These are phyloP conservation scores for Pomacea maculata DNA, from an alignment of 1,140 invertebrate species.

Conservation along the genomic window DNA sequence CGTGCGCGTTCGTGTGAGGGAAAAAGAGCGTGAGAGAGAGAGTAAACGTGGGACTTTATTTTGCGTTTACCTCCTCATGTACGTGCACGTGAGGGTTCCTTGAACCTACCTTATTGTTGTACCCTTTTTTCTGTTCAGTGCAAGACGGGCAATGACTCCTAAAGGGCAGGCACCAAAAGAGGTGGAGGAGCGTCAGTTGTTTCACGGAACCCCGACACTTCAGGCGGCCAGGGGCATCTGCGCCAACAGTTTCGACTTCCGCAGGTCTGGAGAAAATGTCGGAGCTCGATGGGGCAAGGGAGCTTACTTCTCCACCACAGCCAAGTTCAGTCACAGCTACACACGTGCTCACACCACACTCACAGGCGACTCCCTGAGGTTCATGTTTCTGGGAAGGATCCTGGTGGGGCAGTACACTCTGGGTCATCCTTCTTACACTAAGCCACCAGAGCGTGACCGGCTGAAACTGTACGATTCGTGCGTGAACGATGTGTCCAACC, in stretches of 20 bases:
- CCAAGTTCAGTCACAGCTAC: slow-evolving; percentile 46
- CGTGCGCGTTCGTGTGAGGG: too few species aligned
- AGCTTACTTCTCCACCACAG: slow-evolving; percentile 52
- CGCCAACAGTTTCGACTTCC: slow-evolving; percentile 49
- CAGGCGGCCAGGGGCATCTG: slow-evolving; percentile 42
- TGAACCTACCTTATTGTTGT: too few species aligned
- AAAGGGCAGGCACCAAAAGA: neutral
- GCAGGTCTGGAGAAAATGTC: slow-evolving; percentile 42
- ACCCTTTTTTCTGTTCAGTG: neutral
- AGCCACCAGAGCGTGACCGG: slow-evolving; percentile 43
- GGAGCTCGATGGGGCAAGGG: slow-evolving; percentile 55
- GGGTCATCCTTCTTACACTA: slow-evolving; percentile 35
- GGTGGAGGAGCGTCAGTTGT: slow-evolving; percentile 38
- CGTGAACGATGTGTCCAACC: slow-evolving; percentile 45
- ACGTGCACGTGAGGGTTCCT: too few species aligned
- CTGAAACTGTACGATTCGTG: slow-evolving; percentile 53
- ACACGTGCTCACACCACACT: slow-evolving; percentile 15
- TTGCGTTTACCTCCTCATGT: too few species aligned
- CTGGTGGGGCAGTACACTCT: slow-evolving; percentile 47
- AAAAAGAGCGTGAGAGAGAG: too few species aligned
- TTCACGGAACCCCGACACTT: slow-evolving; percentile 43
- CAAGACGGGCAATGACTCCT: neutral
- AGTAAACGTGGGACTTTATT: too few species aligned
- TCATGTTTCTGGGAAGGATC: slow-evolving; percentile 52
- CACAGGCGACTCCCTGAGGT: slow-evolving; percentile 1